These are phyloP conservation scores for Portunus trituberculatus DNA, from an alignment of 1,140 invertebrate species.

Conservation along the genomic window DNA sequence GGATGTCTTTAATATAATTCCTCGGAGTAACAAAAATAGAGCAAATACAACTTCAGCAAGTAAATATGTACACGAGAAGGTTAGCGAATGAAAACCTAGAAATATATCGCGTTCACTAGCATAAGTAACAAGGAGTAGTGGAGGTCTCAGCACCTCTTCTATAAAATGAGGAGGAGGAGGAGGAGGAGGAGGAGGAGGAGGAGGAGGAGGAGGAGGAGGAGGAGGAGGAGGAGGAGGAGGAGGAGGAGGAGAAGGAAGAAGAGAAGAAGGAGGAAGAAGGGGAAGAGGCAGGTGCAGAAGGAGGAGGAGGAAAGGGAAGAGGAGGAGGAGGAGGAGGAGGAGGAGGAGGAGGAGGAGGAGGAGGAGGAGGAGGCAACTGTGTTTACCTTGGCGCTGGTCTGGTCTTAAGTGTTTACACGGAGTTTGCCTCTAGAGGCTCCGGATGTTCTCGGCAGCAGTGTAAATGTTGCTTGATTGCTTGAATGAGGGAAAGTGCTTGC, in stretches of 20 bases:
- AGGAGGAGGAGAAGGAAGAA: not conserved
- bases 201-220: not conserved
- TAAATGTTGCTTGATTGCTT: constrained; percentile 49
- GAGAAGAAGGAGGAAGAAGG: not conserved
- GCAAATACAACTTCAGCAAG: no score
- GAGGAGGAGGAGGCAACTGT: not conserved
- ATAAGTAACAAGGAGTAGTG: no score
- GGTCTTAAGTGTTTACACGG: constrained; percentile 23
- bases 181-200: not conserved
- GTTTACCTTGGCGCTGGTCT: constrained; percentile 35
- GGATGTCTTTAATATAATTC: no score
- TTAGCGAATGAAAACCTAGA: no score
- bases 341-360: constrained; percentile 32
- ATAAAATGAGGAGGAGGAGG: not conserved
- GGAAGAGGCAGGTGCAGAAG: not conserved
- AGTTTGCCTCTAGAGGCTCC: constrained; percentile 31
- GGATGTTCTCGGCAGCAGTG: not conserved
- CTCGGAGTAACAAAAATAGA: no score
- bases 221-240: not conserved
- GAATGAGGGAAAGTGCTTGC: not conserved
- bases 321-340: constrained; percentile 32
- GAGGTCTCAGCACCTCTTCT: no score
- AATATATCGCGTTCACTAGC: no score
- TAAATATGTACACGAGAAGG: no score
- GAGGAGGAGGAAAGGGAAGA: constrained; percentile 1